Base-by-base conservation (phyloP, 2,888 invertebrate genomes). In the Polyploca ridens region DNA sequence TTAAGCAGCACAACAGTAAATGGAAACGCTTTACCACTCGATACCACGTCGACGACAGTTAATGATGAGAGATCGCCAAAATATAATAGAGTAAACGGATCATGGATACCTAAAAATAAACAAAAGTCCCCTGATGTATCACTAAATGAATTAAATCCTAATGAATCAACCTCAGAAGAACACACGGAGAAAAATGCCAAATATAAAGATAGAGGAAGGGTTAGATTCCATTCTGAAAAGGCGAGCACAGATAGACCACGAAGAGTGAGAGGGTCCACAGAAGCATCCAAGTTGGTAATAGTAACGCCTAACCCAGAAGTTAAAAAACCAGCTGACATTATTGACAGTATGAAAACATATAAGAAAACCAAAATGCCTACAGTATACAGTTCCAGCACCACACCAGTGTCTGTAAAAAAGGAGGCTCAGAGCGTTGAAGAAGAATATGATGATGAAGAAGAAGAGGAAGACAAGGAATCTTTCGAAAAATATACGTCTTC, bases 401-500 rank as follows among this genome's bases (percentile, higher is more conserved):
- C 85, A 62, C 80, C 86, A 58, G 69, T 79, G 33, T 69, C 82
- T 67, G 67, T 78, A 13, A 79, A 70, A 63, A 67, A 77, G 62
- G 79, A 83, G 70, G 74, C 75, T 59, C 70, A 79, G 41, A 84
- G 78, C 62, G 75, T 79, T 64, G 86, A 87, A 69, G 82, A 79
- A 60, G 79, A 86, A 68, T 87, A 85, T 54, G 87, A 88, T 16
- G 84, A 87, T 2, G 85, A 84, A 10, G 85, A 87, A 41, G 85
- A 88, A 13, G 86, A 88, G 27, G 88, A 88, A 63, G 88, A 89
- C 41, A 83, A 77, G 49, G 85, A 87, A 62, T 83, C 85, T 2
- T 86, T 85, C 70, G 88, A 91, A 67, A 95, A 94, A 77, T 95
- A 90, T 67, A 89, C 93, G 49, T 93, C 95, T 13, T 87, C 88